phyloP scores from a whole-genome alignment of 2,888 invertebrate genomes.

The Rhorus exstirpatorius region DNA sequence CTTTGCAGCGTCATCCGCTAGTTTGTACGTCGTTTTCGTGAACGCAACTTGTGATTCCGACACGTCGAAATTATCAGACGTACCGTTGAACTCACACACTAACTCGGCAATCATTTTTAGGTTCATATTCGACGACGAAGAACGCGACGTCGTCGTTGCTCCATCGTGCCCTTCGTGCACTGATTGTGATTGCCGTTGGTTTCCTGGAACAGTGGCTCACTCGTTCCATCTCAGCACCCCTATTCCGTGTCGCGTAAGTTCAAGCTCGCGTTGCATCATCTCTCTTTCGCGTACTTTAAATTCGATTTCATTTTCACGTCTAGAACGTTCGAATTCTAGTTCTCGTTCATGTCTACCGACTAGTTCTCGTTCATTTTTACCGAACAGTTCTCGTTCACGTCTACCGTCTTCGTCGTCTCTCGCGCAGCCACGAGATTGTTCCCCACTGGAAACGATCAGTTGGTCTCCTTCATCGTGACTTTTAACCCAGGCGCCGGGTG shows the following conservation, averaged over 20 bases:
- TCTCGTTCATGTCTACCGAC: background rate
- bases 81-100: slow-evolving; percentile 57
- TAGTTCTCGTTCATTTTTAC: background rate
- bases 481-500: background rate
- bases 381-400: slow-evolving; percentile 6
- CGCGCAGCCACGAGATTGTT: background rate
- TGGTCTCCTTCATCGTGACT: background rate
- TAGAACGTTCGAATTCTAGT: background rate
- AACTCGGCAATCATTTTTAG: slow-evolving; percentile 56
- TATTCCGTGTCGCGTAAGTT: slow-evolving; percentile 25
- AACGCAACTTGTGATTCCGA: slow-evolving; percentile 59
- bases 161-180: background rate
- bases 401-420: background rate
- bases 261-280: slow-evolving; percentile 27
- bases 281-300: background rate
- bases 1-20: slow-evolving; percentile 50
- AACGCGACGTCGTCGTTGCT: background rate
- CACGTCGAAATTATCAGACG: slow-evolving; percentile 41
- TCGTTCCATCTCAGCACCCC: slow-evolving; percentile 14
- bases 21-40: slow-evolving; percentile 46
- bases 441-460: background rate
- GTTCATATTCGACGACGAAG: slow-evolving; percentile 12
- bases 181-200: background rate
- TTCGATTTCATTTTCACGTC: slow-evolving; percentile 13
- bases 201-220: background rate